These are phyloP conservation scores for Hypocryptadius cinnamomeus DNA, from an alignment of 2,113 vertebrate species.

Conservation along the genomic window DNA sequence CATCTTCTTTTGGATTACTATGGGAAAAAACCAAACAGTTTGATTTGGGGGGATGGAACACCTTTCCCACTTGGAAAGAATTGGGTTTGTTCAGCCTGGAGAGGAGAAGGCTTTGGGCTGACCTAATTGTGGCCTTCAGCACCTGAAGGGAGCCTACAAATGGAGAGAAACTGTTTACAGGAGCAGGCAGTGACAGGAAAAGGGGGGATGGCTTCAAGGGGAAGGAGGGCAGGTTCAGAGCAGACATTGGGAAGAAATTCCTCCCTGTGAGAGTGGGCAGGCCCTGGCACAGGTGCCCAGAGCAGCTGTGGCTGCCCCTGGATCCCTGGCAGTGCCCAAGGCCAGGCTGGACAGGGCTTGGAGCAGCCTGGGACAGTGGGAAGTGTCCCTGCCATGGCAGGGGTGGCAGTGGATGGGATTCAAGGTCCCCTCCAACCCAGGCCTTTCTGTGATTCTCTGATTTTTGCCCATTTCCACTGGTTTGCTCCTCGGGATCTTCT, in stretches of 20 bases:
- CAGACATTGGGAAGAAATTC: fast-evolving
- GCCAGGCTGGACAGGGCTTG: background rate
- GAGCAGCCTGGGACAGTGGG: background rate
- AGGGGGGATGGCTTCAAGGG: background rate
- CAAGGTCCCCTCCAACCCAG: background rate
- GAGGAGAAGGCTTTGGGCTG: background rate
- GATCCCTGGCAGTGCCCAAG: background rate
- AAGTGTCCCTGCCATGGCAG: background rate
- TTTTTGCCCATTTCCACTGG: background rate
- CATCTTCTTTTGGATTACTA: background rate
- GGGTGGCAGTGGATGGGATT: background rate
- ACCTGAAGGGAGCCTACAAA: background rate
- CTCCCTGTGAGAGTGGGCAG: fast-evolving
- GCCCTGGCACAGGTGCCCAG: background rate
- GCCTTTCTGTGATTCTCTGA: background rate
- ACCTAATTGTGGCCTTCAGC: background rate
- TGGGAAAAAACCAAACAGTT: background rate
- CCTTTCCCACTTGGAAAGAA: background rate
- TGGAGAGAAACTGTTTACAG: background rate
- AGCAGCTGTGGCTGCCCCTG: background rate
- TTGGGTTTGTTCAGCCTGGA: background rate
- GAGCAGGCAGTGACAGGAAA: background rate
- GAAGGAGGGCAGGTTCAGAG: background rate
- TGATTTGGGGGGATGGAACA: background rate
- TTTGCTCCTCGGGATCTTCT: background rate